Base-by-base conservation (phyloP, 2,113 vertebrate genomes). In the Etia nguti region DNA sequence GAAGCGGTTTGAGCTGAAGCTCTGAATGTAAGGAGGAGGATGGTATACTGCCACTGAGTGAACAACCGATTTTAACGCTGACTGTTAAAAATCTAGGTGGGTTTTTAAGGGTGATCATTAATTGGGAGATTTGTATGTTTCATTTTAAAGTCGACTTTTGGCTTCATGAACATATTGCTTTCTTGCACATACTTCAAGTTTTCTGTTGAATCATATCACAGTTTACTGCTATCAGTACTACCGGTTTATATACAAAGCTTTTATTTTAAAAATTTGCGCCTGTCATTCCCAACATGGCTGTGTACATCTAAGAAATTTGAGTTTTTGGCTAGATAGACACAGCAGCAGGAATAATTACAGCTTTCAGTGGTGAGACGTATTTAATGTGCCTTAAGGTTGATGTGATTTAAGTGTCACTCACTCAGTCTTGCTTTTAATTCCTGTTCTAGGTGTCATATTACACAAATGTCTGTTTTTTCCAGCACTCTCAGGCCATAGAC, bases 301-400 rank as follows among this genome's bases (percentile, higher is more conserved):
- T 59, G 73, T 57, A 54, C 73, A 62, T 6, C 24, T n/a, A 41
- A 59, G 26, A 4, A 62, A n/a, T 50, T 9, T 10, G 46, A 59
- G 13, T 60, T 22, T 85, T 9, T 82, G n/a, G 50, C 26, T 77
- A 38, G 16, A 52, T 26, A 59, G 22, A 13, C 36, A 55, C 36
- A 73, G 54, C 41, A 1, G 15, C 65, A 38, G 52, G 55, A 31
- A 57, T 82, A 89, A 84, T 88, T 20, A 18, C 56, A 87, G 86
- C 68, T 83, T 86, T 81, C 62, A 89, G 83, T 5, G 6, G 73
- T 54, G 57, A 85, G 59, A 79, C 9, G 80, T 84, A 29, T 90
- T 90, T 85, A 82, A 93, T 91, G 93, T 96, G 94, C 95, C 94
- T 95, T 94, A 91, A 91, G 85, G 82, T 86, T 87, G 73, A 83